Evolutionary conservation across 1,140 invertebrate species (phyloP), one percentile per base, ranked within the genome.

Genomic region (Bombus cullumanus): DNA sequence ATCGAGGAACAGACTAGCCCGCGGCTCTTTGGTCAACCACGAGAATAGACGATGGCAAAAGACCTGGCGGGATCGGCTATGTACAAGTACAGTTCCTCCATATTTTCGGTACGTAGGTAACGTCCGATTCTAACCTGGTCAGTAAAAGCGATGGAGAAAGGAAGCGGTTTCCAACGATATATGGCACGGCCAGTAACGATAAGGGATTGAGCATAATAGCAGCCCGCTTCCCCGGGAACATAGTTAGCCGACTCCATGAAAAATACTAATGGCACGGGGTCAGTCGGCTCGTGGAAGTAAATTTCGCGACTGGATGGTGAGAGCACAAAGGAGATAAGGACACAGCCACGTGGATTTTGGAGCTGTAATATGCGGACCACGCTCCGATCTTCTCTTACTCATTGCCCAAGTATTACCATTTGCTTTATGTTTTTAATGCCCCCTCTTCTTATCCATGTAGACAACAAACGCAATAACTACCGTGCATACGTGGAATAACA

Each of bases 261-360:
- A 94, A 94, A 94, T 94, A 94, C 92, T 93, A 93, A 94, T 94
- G 92, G 92, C 90, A 92, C 89, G 8, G 89, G 92, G 93, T 93
- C 92, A 92, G 85, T 84, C 90, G 80, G 86, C 83, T 88, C 81
- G 80, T 87, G 87, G 89, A 92, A 92, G 92, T 94, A 93, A 94
- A 95, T 95, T 94, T 94, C 88, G 90, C 91, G 91, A 92, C 88
- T 92, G 92, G 89, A 90, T 86, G 80, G 68, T 39, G 86, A 81
- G 87, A 84, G 89, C 88, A 90, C 89, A 89, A 91, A 90, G 43
- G 68, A 93, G 93, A 92, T 92, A 93, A 93, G 92, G 88, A 37
- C 53, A 47, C n/a, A 82, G 74, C 64, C 72, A 28, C 69, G 41
- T 64, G 76, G 86, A 87, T 87, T 91, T 92, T 85, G 79, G 89